Percentiles rank a stretch among this genome's conserved stretches.
These are phyloP conservation scores for Amphilophus citrinellus DNA, from an alignment of 2,113 vertebrate genomes.

Conservation along the genomic window DNA sequence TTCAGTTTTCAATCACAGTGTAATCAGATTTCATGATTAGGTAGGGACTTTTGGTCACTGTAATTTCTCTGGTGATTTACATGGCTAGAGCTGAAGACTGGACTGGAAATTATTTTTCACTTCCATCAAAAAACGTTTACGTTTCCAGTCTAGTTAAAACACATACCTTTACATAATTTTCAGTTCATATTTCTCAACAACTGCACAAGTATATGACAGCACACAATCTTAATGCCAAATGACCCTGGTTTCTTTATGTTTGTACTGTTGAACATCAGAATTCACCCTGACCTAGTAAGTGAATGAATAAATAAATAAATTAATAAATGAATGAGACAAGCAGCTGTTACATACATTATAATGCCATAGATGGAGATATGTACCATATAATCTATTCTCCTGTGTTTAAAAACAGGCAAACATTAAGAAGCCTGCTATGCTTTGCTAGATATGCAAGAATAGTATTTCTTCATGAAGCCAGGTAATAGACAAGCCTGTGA, in stretches of 20 bases:
- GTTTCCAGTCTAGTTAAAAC: neutral
- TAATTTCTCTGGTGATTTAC: conserved; percentile 68
- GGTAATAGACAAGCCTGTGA: conserved; percentile 28
- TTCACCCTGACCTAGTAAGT: neutral
- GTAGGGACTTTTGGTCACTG: conserved; percentile 57
- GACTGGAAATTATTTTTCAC: conserved; percentile 22
- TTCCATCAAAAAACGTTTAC: neutral
- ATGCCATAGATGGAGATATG: neutral
- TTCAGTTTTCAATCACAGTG: conserved; percentile 68
- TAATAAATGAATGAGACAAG: neutral
- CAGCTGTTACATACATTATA: neutral
- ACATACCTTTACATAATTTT: neutral
- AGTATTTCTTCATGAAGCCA: neutral
- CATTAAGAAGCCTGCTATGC: neutral
- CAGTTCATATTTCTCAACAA: neutral
- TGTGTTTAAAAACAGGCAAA: too few relatives aligned
- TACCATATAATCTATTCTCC: neutral
- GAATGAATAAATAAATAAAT: neutral
- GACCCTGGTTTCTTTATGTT: neutral
- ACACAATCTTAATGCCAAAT: neutral
- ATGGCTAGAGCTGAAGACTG: conserved; percentile 5
- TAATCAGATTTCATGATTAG: conserved; percentile 75
- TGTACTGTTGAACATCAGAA: neutral
- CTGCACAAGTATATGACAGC: neutral
- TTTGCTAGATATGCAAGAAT: neutral